A percentile compares a stretch with the other conserved stretches of the same genome.
Conservation (phyloP, 2,888 invertebrate genomes). For the Athrips mouffetella region DNA sequence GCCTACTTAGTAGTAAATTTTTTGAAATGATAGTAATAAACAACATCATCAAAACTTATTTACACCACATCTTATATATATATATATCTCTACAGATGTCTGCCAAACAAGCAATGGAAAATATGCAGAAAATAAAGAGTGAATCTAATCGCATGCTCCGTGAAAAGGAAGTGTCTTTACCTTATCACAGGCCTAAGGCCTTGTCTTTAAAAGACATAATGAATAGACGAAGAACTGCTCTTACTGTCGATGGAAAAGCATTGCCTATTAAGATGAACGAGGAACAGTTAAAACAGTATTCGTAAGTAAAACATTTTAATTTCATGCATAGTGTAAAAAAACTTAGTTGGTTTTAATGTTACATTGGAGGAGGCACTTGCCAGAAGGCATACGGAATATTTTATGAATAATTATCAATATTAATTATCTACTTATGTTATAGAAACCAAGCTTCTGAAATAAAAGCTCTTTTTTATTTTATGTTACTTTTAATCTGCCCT, state of each 20-base stretch:
- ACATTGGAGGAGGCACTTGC: no score
- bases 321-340: no score
- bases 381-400: no score
- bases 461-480: no score
- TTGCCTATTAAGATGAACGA: slow-evolving; percentile 81
- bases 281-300: slow-evolving; percentile 81
- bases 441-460: no score
- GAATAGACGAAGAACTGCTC: slow-evolving; percentile 55
- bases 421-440: no score
- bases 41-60: no score
- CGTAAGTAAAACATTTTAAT: slow-evolving; percentile 67
- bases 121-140: slow-evolving; percentile 87
- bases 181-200: slow-evolving; percentile 92
- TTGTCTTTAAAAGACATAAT: slow-evolving; percentile 89
- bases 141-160: slow-evolving; percentile 90
- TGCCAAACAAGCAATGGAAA: slow-evolving; percentile 82
- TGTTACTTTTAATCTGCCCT: no score
- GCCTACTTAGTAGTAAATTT: no score
- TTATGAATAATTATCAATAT: no score
- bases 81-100: slow-evolving; percentile 78
- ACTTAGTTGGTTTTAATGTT: no score
- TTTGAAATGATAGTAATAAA: no score
- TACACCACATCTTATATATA: not conserved
- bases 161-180: slow-evolving; percentile 86
- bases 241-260: slow-evolving; percentile 61